phyloP scores from a whole-genome alignment of 2,113 vertebrate genomes.

The Romanogobio albipinnatus region DNA sequence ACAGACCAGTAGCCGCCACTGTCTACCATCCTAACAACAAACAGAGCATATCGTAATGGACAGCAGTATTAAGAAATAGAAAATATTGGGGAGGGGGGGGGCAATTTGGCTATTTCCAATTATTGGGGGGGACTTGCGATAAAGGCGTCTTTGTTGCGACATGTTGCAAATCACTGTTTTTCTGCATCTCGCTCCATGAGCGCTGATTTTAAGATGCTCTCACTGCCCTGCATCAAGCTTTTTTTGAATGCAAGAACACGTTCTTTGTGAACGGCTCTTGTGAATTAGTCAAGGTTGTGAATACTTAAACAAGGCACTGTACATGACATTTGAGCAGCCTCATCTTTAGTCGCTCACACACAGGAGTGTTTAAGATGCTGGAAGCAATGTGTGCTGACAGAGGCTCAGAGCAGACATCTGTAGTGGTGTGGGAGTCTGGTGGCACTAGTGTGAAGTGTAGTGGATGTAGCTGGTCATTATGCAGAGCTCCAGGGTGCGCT shows the following conservation, averaged over 20 bases:
- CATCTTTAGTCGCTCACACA: background rate
- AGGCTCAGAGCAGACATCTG: conserved; percentile 33
- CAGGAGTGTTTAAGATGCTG: conserved; percentile 37
- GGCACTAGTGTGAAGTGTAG: conserved; percentile 64
- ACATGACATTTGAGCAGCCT: conserved; percentile 14
- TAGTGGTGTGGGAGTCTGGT: conserved; percentile 48
- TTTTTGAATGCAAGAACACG: background rate
- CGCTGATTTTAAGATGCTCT: background rate
- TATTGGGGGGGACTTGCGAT: too few species aligned
- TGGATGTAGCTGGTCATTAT: conserved; percentile 80
- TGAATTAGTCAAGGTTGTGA: conserved; percentile 23
- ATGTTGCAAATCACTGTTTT: background rate
- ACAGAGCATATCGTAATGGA: too few species aligned
- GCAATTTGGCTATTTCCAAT: too few species aligned
- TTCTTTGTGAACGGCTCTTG: background rate
- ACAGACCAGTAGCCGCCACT: too few species aligned
- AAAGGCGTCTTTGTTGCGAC: too few species aligned
- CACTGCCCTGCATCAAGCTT: background rate
- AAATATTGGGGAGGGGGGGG: too few species aligned
- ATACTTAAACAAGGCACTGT: conserved; percentile 3
- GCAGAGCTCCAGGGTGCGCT: conserved; percentile 82
- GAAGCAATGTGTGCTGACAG: conserved; percentile 34
- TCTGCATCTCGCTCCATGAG: background rate
- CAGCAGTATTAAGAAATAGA: too few species aligned
- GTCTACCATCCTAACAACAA: too few species aligned